Base-by-base conservation (phyloP, 2,888 invertebrate genomes). In the Allolobophora icterica region DNA sequence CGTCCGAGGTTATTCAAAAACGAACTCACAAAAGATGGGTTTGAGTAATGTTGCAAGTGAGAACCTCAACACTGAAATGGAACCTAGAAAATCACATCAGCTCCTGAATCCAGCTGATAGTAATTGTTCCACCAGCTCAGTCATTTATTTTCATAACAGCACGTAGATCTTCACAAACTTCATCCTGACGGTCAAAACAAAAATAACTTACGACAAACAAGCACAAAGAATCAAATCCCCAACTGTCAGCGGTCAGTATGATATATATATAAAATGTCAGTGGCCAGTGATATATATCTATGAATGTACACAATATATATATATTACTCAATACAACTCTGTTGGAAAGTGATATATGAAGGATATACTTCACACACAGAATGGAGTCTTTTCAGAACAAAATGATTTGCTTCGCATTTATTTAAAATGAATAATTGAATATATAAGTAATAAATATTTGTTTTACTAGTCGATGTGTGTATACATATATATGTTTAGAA, bases 121-220 rank as follows among this genome's bases (percentile, higher is more conserved):
- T 13, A 30, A 71, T n/a, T 71, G 71, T 71, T 71, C 71, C 1
- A 71, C 71, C 8, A 71, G 11, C 11, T 11, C 71, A 71, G n/a
- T 71, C n/a, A 2, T 71, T 71, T 11, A n/a, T n/a, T 71, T 71
- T 71, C n/a, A 71, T 71, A 71, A n/a, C 19, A 52, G 52, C 13
- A 6, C 17, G 52, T 24, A 52, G 24, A 24, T 52, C 8, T 52
- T 52, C 21, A 24, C 52, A 52, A 71, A 71, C 71, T n/a, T 71
- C 21, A 52, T 52, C 30, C 30, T 71, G 30, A 71, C 11, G n/a
- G 71, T 71, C 71, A 71, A 71, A 71, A 71, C 30, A 71, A 71
- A 71, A 71, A 71, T 71, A 71, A 71, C 71, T 71, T 71, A 71
- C 52, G 71, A 71, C 71, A 71, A 71, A 71, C 71, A 71, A 71